phyloP scores from a whole-genome alignment of 2,888 invertebrate species.

The Spisula solida region DNA sequence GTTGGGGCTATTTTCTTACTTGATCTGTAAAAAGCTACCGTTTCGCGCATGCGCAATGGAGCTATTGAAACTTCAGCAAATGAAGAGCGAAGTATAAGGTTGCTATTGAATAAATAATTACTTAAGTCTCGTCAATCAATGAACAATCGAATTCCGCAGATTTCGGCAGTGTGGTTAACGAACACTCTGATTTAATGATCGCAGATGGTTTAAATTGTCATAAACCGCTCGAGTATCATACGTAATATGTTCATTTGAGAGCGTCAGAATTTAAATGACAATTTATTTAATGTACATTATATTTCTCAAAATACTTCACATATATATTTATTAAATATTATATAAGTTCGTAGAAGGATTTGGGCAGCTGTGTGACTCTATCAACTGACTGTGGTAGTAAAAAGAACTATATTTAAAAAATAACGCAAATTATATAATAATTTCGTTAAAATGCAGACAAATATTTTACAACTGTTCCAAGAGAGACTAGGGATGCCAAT shows the following conservation, averaged over 20 bases:
- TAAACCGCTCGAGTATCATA: background rate
- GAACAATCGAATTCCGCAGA: background rate
- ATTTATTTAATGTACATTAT: background rate
- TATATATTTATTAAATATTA: background rate
- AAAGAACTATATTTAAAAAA: background rate
- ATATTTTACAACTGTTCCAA: constrained; percentile 57
- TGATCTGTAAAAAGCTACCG: constrained; percentile 21
- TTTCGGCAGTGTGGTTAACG: constrained; percentile 19
- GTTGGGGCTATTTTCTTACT: constrained; percentile 33
- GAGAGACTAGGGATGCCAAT: constrained; percentile 49
- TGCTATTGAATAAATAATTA: constrained; percentile 48
- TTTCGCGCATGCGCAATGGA: constrained; percentile 27
- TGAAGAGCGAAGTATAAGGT: constrained; percentile 27
- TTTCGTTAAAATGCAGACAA: constrained; percentile 48
- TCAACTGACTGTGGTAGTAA: background rate
- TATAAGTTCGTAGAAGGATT: background rate
- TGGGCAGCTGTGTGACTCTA: background rate
- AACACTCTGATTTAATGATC: constrained; percentile 12
- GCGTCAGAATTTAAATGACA: constrained; percentile 1
- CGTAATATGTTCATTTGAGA: background rate
- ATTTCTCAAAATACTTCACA: background rate
- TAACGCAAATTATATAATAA: background rate
- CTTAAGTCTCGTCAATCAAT: constrained; percentile 46
- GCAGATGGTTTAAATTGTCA: background rate
- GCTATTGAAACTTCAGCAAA: constrained; percentile 29